Evolutionary conservation across 2,888 invertebrate genomes (phyloP).

Genomic region (Nomada goodeniana): DNA sequence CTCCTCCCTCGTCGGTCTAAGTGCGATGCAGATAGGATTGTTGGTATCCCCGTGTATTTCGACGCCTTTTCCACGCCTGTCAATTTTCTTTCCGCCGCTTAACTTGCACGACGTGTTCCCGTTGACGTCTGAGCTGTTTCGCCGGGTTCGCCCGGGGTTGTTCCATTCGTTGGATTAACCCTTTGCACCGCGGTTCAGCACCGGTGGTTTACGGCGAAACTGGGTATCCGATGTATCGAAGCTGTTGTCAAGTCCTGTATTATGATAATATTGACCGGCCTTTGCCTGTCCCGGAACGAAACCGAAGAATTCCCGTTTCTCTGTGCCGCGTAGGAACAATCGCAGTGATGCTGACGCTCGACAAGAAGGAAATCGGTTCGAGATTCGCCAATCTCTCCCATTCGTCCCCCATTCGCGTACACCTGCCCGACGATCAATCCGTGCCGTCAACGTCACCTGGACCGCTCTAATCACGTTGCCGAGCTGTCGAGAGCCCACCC

Average conservation of each 20-base stretch:
- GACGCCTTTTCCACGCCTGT: constrained; percentile 27
- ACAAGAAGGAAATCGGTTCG: too few relatives aligned
- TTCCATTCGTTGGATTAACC: background rate
- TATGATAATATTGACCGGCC: too few relatives aligned
- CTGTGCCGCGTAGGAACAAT: too few relatives aligned
- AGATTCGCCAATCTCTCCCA: background rate
- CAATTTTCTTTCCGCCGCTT: constrained; percentile 25
- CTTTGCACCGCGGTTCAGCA: too few relatives aligned
- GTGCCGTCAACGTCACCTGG: constrained; percentile 37
- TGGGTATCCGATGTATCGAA: too few relatives aligned
- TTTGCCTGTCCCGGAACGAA: too few relatives aligned
- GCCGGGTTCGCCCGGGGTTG: background rate
- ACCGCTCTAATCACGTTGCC: constrained; percentile 50
- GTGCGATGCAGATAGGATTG: constrained; percentile 1
- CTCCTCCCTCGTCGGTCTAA: background rate
- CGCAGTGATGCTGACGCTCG: too few relatives aligned
- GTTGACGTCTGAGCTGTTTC: background rate
- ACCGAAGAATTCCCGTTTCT: too few relatives aligned
- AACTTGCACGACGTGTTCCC: background rate
- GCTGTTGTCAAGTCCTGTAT: too few relatives aligned
- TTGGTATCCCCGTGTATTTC: constrained; percentile 27
- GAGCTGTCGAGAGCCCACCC: constrained; percentile 37
- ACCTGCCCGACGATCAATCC: constrained; percentile 22
- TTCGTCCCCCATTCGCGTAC: background rate
- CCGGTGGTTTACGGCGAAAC: too few relatives aligned